Evolutionary conservation across 2,113 vertebrate genomes (phyloP).

Genomic region (Tupaia tana): DNA sequence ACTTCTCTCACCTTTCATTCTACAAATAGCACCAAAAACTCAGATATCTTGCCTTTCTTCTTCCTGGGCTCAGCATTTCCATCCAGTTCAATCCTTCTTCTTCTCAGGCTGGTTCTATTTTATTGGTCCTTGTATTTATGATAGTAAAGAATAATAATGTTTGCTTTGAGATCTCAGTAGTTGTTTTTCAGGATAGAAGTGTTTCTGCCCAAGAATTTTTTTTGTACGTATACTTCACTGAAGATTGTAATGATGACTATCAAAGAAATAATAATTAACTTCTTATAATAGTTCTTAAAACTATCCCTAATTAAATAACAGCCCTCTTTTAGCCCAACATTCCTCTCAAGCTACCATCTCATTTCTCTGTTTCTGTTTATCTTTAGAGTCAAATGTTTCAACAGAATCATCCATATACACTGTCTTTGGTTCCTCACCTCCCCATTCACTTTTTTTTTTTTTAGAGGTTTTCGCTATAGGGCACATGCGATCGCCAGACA

Average conservation of each 20-base stretch:
- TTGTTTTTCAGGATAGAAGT: slow-evolving; percentile 51
- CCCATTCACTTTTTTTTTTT: slow-evolving; percentile 2
- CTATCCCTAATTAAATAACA: slow-evolving; percentile 37
- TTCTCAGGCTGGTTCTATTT: not conserved
- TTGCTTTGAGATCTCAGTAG: slow-evolving; percentile 29
- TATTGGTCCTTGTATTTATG: slow-evolving; percentile 33
- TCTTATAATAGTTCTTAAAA: slow-evolving; percentile 42
- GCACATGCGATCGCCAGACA: too few relatives aligned
- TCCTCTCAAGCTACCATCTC: not conserved
- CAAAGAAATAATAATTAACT: slow-evolving; percentile 31
- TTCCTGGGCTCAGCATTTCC: slow-evolving; percentile 3
- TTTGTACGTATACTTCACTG: slow-evolving; percentile 47
- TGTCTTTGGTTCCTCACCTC: not conserved
- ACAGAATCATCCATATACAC: slow-evolving; percentile 18
- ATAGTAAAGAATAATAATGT: slow-evolving; percentile 21
- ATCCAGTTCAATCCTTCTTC: not conserved
- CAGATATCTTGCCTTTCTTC: slow-evolving; percentile 15
- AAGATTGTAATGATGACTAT: slow-evolving; percentile 48
- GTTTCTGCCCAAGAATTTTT: slow-evolving; percentile 12
- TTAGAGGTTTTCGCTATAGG: too few relatives aligned
- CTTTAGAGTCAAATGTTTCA: slow-evolving; percentile 53
- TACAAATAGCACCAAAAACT: not conserved
- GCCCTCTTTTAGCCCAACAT: not conserved
- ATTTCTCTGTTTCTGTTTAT: slow-evolving; percentile 16
- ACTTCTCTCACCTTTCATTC: not conserved